phyloP scores from a whole-genome alignment of 2,888 invertebrate species.

The Atethmia centrago region DNA sequence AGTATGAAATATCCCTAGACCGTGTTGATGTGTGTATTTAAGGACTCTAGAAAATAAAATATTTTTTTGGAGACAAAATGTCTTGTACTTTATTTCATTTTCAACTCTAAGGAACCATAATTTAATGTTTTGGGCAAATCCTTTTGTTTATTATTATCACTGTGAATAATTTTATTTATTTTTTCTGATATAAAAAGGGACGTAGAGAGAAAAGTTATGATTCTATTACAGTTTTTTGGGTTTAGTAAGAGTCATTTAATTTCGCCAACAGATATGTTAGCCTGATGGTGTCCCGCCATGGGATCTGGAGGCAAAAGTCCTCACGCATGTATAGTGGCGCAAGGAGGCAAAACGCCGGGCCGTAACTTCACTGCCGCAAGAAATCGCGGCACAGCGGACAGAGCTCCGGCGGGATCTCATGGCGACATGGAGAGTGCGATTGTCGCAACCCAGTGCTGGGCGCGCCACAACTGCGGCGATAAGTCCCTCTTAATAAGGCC shows the following conservation, averaged over 20 bases:
- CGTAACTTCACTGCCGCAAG: no score
- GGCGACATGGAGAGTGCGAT: no score
- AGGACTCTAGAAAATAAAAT: conserved; percentile 42
- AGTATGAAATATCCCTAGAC: no score
- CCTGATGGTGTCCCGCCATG: conserved; percentile 33
- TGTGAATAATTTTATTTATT: conserved; percentile 37
- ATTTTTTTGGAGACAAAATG: conserved; percentile 43
- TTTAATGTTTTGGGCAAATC: conserved; percentile 33
- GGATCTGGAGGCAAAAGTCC: no score
- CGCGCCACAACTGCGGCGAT: no score
- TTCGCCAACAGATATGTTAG: conserved; percentile 7
- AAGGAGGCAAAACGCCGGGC: no score
- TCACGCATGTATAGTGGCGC: no score
- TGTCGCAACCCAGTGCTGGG: no score
- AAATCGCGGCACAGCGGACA: no score
- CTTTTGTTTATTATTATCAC: conserved; percentile 23
- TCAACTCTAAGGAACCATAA: conserved; percentile 35
- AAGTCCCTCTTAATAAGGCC: no score
- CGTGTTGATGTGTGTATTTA: no score
- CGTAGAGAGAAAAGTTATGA: not conserved
- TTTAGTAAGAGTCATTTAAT: conserved; percentile 16
- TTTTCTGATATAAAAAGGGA: conserved; percentile 2
- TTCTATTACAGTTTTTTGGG: conserved; percentile 22
- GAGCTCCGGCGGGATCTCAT: no score
- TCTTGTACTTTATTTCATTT: conserved; percentile 47